A percentile compares a stretch with the other conserved stretches of the same genome.
These are phyloP conservation scores for Pseudanteris insignis DNA, from an alignment of 2,888 invertebrate species.

Conservation along the genomic window DNA sequence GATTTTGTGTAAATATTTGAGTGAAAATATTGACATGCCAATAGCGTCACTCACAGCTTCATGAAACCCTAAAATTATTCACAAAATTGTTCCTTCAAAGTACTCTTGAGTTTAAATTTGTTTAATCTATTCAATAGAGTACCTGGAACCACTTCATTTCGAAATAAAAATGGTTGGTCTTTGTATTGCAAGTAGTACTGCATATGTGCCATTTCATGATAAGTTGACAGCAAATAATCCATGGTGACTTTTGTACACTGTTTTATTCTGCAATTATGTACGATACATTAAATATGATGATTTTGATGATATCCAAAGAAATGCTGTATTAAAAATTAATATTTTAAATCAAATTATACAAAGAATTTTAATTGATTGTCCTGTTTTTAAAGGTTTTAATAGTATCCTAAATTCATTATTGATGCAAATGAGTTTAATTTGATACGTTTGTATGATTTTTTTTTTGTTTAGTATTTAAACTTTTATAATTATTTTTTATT, in stretches of 20 bases:
- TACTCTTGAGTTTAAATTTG: neutral
- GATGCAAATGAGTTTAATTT: no score
- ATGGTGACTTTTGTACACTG: constrained; percentile 83
- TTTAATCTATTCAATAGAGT: neutral
- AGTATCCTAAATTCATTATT: no score
- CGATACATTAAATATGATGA: no score
- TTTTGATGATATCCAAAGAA: no score
- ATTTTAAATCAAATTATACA: no score
- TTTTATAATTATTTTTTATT: no score
- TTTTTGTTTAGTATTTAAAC: no score
- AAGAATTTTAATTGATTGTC: no score
- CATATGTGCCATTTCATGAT: constrained; percentile 86
- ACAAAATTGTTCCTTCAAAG: neutral
- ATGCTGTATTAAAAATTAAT: no score
- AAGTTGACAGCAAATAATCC: constrained; percentile 80
- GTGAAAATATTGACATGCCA: constrained; percentile 79
- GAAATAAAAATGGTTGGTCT: constrained; percentile 78
- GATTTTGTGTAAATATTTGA: constrained; percentile 78
- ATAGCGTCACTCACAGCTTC: constrained; percentile 86
- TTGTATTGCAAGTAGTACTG: constrained; percentile 84
- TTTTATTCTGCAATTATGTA: constrained; percentile 73
- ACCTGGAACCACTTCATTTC: constrained; percentile 87
- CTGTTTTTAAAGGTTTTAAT: no score
- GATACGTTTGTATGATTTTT: no score
- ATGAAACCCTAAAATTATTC: constrained; percentile 75